A percentile compares a stretch with the other conserved stretches of the same genome.
phyloP scores from a whole-genome alignment of 2,113 vertebrate species.

The Budorcas taxicolor region DNA sequence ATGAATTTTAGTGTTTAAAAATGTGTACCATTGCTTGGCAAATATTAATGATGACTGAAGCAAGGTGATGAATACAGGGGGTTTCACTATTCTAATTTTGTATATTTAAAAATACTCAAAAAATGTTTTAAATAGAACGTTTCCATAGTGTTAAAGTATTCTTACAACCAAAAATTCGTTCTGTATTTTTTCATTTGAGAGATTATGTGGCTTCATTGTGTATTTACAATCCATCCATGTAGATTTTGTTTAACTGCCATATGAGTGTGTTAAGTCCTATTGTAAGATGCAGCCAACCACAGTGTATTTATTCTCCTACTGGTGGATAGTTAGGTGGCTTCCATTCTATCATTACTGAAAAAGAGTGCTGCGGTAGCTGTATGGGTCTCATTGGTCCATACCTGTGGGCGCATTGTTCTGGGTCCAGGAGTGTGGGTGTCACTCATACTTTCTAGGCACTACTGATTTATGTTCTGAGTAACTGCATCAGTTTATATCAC shows the following conservation, averaged over 20 bases:
- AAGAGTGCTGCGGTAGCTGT: too few species aligned
- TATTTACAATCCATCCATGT: background rate
- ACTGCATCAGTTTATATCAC: background rate
- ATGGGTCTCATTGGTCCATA: background rate
- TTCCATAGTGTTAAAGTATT: background rate
- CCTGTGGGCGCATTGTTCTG: background rate
- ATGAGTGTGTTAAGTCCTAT: background rate
- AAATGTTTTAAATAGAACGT: background rate
- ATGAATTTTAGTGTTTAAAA: background rate
- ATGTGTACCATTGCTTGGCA: background rate
- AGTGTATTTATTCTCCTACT: background rate
- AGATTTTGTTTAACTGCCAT: background rate
- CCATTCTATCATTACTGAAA: background rate
- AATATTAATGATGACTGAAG: background rate
- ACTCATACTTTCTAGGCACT: background rate
- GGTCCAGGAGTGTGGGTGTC: background rate
- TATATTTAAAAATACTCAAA: background rate
- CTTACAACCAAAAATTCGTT: background rate
- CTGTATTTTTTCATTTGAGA: background rate
- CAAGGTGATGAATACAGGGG: background rate
- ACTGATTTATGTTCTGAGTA: background rate
- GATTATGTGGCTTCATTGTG: background rate
- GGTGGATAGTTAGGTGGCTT: background rate
- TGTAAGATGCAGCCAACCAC: background rate
- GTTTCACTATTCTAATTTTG: background rate